Conservation (phyloP, 2,797 vertebrate species). For the Monodelphis domestica region DNA sequence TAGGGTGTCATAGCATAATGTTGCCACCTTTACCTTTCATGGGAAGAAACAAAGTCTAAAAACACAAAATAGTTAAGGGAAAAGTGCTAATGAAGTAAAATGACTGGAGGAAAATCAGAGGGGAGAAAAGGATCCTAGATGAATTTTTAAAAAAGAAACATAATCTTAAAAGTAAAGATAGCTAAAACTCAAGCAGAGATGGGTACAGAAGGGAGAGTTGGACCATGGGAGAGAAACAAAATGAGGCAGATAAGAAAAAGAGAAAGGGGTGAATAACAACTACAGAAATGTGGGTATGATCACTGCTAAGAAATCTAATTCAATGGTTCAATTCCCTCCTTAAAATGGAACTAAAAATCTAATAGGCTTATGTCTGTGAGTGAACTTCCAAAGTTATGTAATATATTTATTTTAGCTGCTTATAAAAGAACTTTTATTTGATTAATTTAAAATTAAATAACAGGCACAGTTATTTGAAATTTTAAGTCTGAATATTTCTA, state of each 20-base stretch:
- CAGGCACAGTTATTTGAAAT: background rate
- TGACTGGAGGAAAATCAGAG: no score
- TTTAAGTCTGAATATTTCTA: background rate
- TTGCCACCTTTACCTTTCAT: background rate
- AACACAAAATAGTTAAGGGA: background rate
- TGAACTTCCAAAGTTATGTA: background rate
- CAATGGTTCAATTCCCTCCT: background rate
- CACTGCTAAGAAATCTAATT: slow-evolving; percentile 12
- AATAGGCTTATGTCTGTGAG: background rate
- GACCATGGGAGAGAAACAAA: background rate
- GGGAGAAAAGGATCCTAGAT: background rate
- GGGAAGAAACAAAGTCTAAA: background rate
- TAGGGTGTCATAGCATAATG: background rate
- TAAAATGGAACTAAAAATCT: slow-evolving; percentile 40
- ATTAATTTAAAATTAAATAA: slow-evolving; percentile 22
- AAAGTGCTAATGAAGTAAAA: background rate
- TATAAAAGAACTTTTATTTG: background rate
- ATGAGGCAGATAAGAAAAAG: background rate
- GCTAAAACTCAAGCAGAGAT: background rate
- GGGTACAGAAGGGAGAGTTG: background rate
- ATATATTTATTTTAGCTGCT: background rate
- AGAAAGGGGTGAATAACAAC: background rate
- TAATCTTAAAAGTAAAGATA: background rate
- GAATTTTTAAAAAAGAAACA: background rate
- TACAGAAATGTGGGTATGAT: background rate